Evolutionary conservation across 2,113 vertebrate species (phyloP).

Genomic region (Menidia beryllina): DNA sequence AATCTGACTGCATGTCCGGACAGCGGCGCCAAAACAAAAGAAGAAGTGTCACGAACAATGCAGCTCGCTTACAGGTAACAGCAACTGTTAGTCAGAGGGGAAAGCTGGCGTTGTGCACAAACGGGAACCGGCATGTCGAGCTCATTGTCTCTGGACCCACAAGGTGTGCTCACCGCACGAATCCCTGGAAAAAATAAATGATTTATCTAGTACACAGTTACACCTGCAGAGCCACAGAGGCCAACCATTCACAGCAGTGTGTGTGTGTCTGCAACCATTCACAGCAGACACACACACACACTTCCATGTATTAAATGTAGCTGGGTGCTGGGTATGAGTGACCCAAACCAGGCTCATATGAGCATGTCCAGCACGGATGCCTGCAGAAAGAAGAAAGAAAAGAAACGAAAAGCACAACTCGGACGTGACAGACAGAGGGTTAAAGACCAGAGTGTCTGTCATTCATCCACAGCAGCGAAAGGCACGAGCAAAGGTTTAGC

Average conservation of each 20-base stretch:
- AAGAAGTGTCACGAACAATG: slow-evolving; percentile 50
- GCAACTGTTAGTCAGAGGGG: slow-evolving; percentile 49
- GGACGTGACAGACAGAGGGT: background rate
- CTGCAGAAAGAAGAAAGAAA: background rate
- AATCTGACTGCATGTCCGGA: slow-evolving; percentile 60
- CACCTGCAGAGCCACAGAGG: slow-evolving; percentile 29
- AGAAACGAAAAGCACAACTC: too few species aligned
- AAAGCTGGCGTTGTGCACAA: slow-evolving; percentile 53
- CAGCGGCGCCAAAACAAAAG: slow-evolving; percentile 69
- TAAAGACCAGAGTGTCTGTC: slow-evolving; percentile 15
- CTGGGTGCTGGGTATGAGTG: background rate
- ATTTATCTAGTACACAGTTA: slow-evolving; percentile 45
- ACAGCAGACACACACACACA: slow-evolving; percentile 2
- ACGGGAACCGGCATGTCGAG: slow-evolving; percentile 47
- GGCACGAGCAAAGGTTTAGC: slow-evolving; percentile 23
- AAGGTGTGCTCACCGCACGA: slow-evolving; percentile 48
- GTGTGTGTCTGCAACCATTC: too few species aligned
- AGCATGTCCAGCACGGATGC: background rate
- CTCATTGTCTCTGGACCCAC: slow-evolving; percentile 40
- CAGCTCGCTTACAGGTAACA: slow-evolving; percentile 21
- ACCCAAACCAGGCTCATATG: background rate
- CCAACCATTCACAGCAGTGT: slow-evolving; percentile 26
- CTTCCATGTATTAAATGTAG: background rate
- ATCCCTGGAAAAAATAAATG: slow-evolving; percentile 36
- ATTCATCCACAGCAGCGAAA: slow-evolving; percentile 13